Conservation (phyloP, 2,797 vertebrate species). For the Spinus olivaceus region DNA sequence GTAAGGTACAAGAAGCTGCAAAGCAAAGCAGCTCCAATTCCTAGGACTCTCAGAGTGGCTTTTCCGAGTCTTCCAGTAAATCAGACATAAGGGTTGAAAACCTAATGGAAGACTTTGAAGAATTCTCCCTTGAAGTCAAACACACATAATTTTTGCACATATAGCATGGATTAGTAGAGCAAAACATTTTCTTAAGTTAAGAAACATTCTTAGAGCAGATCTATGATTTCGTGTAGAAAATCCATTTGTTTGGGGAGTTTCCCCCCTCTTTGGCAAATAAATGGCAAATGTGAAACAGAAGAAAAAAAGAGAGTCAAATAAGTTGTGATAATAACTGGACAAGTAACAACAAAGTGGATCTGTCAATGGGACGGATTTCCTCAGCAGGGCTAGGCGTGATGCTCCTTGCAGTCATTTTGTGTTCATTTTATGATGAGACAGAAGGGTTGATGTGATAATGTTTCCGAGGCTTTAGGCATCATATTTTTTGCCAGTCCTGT, state of each 20-base stretch:
- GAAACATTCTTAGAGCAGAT: slow-evolving; percentile 67
- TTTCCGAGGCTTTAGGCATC: slow-evolving; percentile 82
- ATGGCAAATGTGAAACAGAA: slow-evolving; percentile 66
- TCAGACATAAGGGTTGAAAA: slow-evolving; percentile 4
- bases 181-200: slow-evolving; percentile 57
- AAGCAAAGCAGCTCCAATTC: slow-evolving; percentile 56
- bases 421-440: slow-evolving; percentile 35
- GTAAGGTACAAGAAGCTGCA: slow-evolving; percentile 76
- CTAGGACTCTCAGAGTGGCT: slow-evolving; percentile 38
- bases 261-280: slow-evolving; percentile 80
- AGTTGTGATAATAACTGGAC: slow-evolving; percentile 42
- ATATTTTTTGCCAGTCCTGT: slow-evolving; percentile 96
- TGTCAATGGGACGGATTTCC: slow-evolving; percentile 19
- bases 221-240: slow-evolving; percentile 50
- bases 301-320: slow-evolving; percentile 62
- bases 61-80: background rate
- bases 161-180: slow-evolving; percentile 47
- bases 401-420: slow-evolving; percentile 9
- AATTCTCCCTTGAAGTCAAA: slow-evolving; percentile 24
- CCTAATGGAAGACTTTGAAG: slow-evolving; percentile 43
- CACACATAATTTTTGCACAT: background rate
- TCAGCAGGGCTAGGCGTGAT: slow-evolving; percentile 31
- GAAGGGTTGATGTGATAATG: slow-evolving; percentile 18
- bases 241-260: slow-evolving; percentile 24
- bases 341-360: slow-evolving; percentile 19